These are phyloP conservation scores for Drosophila seguyi DNA, from an alignment of 1,140 invertebrate genomes.

Conservation along the genomic window DNA sequence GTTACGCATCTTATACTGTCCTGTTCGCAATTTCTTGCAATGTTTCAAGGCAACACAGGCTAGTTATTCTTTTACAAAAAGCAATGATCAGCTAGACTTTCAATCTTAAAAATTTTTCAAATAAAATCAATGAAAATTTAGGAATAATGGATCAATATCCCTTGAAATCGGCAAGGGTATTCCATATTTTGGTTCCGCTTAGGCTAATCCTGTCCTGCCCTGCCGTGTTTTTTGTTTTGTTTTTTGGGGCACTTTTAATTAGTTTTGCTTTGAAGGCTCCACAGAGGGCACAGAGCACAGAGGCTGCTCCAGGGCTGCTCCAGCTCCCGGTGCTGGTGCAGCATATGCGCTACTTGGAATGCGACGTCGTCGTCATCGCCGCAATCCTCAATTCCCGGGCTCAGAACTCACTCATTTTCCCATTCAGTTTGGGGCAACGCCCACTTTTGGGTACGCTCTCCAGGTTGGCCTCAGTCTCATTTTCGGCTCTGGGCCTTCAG, in stretches of 20 bases:
- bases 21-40: no score
- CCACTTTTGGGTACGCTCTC: slow-evolving; percentile 81
- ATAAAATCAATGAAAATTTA: no score
- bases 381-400: slow-evolving; percentile 37
- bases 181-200: slow-evolving; percentile 29
- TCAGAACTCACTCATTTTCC: slow-evolving; percentile 81
- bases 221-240: slow-evolving; percentile 48
- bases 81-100: no score
- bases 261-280: slow-evolving; percentile 80
- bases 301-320: slow-evolving; percentile 23
- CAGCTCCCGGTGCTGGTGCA: no score
- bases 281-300: neutral
- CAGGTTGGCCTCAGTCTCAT: slow-evolving; percentile 61
- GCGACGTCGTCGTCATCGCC: slow-evolving; percentile 39
- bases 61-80: no score
- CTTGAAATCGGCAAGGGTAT: slow-evolving; percentile 7
- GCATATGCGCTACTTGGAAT: slow-evolving; percentile 83
- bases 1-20: no score
- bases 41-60: no score
- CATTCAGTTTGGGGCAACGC: slow-evolving; percentile 82
- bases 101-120: no score
- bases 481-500: slow-evolving; percentile 66
- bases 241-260: slow-evolving; percentile 85
- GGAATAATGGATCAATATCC: neutral
- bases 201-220: slow-evolving; percentile 34